Base-by-base conservation (phyloP, 2,797 vertebrate genomes). In the Apodemus agrarius region DNA sequence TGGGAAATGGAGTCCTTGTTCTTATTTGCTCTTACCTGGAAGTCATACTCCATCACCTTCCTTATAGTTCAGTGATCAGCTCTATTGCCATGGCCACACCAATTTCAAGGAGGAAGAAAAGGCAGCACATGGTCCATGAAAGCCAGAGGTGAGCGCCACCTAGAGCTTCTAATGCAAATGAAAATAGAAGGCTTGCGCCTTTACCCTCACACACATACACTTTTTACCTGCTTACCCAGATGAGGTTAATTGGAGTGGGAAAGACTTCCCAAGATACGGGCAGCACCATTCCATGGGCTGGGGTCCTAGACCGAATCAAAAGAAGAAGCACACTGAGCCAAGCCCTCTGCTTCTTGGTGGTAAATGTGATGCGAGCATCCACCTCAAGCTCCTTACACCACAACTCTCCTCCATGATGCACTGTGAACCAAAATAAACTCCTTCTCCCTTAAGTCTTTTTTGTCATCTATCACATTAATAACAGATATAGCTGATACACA, bases 91-190 rank as follows among this genome's bases (percentile, higher is more conserved):
- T 40, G 26, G 57, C 49, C 34, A 87, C 22, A 37, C 57, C 54
- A 29, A 74, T 49, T 91, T 91, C 91, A 89, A 91, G 83, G 69
- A 81, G 59, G n/a, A 93, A 9, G 46, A 52, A 78, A 94, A 84
- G 75, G 22, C 43, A 92, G 8, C 31, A 46, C 57, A 43, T 37
- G 94, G 52, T 75, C 85, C 54, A 52, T 65, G 49, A 90, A 76
- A 16, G 3, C 76, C 52, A 12, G 46, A 72, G 63, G 59, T 59
- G 26, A 31, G 16, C 9, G 46, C 3, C 12, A n/a, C 13, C 49
- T 82, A 92, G 19, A 79, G n/a, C 49, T 80, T 37, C 81, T 54
- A 81, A 24, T 74, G 22, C 63, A 52, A 91, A 91, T 61, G 11
- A 74, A 86, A 89, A 43, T 37, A 61, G 34, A 74, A 91, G 6